Evolutionary conservation across 2,797 vertebrate genomes (phyloP), one percentile per base, ranked within the genome.

Genomic region (Thunnus albacares): DNA sequence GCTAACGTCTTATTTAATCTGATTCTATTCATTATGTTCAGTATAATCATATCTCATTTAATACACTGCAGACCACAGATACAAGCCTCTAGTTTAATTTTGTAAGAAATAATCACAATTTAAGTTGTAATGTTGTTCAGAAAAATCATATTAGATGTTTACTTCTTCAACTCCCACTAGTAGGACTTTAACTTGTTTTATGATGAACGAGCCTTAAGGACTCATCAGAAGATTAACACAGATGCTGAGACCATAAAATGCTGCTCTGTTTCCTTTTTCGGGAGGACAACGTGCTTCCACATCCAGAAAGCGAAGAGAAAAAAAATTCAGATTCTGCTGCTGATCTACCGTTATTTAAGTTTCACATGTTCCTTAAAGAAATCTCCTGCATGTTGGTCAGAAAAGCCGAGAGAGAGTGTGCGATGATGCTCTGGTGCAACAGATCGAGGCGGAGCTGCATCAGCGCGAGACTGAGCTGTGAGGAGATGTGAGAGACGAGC

Each of bases 361-460:
- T 61, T 38, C 0, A 13, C 49, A 1, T 24, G 5, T 47, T 55
- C 35, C 12, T 20, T 35, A 49, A 64, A 55, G 52, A 63, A 5
- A 30, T 30, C 28, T 20, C 13, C 33, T 64, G 22, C 18, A 24
- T 38, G 62, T n/a, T 49, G n/a, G 57, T 30, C 52, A 62, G 62
- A 47, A 2, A 9, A 41, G 35, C n/a, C 2, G 24, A 24, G 24
- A 28, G 61, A 49, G 45, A 41, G 43, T 11, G 43, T 11, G 61
- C 18, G 22, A 11, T 17, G 35, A 53, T 45, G 45, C 11, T 35
- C 6, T 43, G 55, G 63, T 51, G 65, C 26, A 60, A 30, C 61
- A 38, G 62, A 62, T 41, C 35, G 2, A 45, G 17, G 22, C 18
- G 8, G 60, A 65, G 61, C 57, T 41, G 63, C 58, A 56, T 80